Evolutionary conservation across 2,888 invertebrate genomes (phyloP).

Genomic region (Cryptocheilus praepositus): DNA sequence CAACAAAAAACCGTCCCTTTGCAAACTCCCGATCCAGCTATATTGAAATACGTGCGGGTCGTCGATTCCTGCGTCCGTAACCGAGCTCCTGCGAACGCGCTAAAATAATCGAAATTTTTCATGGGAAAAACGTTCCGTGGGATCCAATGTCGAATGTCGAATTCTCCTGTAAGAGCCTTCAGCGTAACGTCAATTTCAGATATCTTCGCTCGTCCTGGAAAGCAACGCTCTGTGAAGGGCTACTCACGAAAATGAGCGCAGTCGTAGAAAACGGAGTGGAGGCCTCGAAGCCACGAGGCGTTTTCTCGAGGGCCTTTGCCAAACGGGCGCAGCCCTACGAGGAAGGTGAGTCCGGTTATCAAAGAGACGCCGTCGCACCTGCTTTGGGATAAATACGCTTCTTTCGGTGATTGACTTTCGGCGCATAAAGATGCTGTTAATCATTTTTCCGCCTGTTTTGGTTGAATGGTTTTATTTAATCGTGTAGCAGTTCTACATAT

Average conservation of each 20-base stretch:
- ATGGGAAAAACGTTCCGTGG: background rate
- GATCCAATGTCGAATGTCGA: background rate
- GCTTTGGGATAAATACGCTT: too few species aligned
- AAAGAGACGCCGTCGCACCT: too few species aligned
- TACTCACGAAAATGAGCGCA: constrained; percentile 62
- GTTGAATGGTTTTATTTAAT: too few species aligned
- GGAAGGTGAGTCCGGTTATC: constrained; percentile 65
- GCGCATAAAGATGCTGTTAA: too few species aligned
- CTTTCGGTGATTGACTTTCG: too few species aligned
- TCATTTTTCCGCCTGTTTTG: too few species aligned
- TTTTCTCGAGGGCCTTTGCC: constrained; percentile 69
- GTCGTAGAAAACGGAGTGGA: constrained; percentile 66
- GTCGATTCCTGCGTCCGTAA: too few species aligned
- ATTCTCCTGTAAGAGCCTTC: background rate
- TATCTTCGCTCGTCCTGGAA: constrained; percentile 36
- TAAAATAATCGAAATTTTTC: background rate
- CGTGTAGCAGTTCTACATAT: too few species aligned
- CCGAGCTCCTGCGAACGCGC: too few species aligned
- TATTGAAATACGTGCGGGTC: too few species aligned
- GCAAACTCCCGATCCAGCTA: too few species aligned
- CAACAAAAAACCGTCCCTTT: too few species aligned
- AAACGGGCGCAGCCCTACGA: constrained; percentile 70
- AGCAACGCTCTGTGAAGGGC: constrained; percentile 45
- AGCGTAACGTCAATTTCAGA: constrained; percentile 52
- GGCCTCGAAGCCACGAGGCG: constrained; percentile 65